A percentile compares a stretch with the other conserved stretches of the same genome.
phyloP scores from a whole-genome alignment of 2,888 invertebrate genomes.

The Hypena proboscidalis region DNA sequence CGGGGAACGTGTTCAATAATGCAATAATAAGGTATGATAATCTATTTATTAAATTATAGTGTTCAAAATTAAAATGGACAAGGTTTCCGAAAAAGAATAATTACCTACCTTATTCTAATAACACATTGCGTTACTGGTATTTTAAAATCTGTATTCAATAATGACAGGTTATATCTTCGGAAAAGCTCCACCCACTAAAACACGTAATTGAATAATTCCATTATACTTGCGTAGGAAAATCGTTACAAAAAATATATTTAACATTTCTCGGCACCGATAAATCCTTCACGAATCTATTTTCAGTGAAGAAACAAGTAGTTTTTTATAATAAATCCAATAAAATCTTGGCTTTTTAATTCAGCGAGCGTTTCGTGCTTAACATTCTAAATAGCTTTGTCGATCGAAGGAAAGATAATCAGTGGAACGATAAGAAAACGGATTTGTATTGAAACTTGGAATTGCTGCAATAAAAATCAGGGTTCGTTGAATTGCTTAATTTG shows the following conservation, averaged over 20 bases:
- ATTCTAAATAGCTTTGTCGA: constrained; percentile 8
- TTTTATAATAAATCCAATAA: background rate
- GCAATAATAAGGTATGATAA: too few relatives aligned
- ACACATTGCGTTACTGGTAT: too few relatives aligned
- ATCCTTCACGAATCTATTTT: background rate
- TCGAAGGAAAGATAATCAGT: constrained; percentile 6
- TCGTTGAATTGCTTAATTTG: constrained; percentile 4
- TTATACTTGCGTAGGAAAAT: too few relatives aligned
- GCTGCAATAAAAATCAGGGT: constrained; percentile 6
- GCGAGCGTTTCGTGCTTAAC: constrained; percentile 1
- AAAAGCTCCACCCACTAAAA: too few relatives aligned
- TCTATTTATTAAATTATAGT: too few relatives aligned
- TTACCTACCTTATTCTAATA: too few relatives aligned
- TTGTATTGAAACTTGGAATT: constrained; percentile 8
- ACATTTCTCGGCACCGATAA: background rate
- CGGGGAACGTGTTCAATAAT: too few relatives aligned
- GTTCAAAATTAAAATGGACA: too few relatives aligned
- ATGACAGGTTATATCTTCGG: too few relatives aligned
- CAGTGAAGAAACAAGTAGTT: background rate
- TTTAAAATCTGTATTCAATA: too few relatives aligned
- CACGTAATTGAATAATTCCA: too few relatives aligned
- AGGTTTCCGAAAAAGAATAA: too few relatives aligned
- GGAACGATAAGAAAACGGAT: constrained; percentile 8
- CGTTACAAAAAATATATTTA: background rate
- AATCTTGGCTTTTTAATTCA: constrained; percentile 1